A percentile compares a stretch with the other conserved stretches of the same genome.
These are phyloP conservation scores for Tenualosa ilisha DNA, from an alignment of 2,797 vertebrate genomes.

Conservation along the genomic window DNA sequence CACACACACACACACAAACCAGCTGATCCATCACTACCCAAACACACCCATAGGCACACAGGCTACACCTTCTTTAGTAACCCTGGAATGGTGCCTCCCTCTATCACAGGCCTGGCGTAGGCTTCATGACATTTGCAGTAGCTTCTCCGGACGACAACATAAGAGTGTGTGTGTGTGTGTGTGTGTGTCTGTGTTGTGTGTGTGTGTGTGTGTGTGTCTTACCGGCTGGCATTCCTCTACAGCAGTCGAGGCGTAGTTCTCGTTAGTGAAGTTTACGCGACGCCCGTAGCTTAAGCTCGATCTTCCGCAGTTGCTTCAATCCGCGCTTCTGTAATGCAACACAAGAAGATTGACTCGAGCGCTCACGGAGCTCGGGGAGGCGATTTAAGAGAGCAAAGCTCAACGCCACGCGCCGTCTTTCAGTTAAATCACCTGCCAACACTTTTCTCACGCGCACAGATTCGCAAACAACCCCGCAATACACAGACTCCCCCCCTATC, in stretches of 20 bases:
- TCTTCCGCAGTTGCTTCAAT: not conserved
- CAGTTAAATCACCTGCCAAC: not conserved
- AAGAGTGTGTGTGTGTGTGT: not conserved
- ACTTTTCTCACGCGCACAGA: not conserved
- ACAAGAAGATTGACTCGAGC: not conserved
- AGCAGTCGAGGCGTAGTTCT: not conserved
- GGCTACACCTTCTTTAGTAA: not conserved
- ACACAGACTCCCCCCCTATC: not conserved
- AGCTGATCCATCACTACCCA: not conserved
- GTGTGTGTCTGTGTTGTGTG: not conserved
- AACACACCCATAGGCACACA: not conserved
- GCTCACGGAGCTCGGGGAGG: no score
- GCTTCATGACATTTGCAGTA: not conserved
- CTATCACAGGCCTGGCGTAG: not conserved
- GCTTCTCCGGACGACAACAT: not conserved
- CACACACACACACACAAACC: not conserved
- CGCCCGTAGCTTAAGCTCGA: not conserved
- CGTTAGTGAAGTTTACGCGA: not conserved
- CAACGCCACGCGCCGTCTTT: not conserved
- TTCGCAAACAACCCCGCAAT: not conserved
- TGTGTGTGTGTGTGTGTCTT: not conserved
- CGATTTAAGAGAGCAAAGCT: not conserved
- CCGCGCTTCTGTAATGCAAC: not conserved
- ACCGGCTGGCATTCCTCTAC: conserved; percentile 13
- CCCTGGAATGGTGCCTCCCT: no score